Conservation (phyloP, 2,888 invertebrate species). For the Drosophila hamatofila region DNA sequence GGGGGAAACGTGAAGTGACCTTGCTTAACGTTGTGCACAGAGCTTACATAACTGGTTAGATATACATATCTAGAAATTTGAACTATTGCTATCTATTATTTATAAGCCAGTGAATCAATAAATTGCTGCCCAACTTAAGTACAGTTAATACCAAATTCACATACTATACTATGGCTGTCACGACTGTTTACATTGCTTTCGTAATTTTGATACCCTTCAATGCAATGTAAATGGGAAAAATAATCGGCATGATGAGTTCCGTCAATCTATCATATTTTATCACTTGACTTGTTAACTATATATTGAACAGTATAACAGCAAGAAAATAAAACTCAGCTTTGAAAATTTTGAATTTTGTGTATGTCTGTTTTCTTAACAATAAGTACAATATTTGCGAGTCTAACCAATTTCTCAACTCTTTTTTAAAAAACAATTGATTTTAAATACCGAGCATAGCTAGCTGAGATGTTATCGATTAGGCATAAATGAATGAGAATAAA, state of each 20-base stretch:
- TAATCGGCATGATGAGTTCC: neutral
- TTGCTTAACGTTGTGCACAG: conserved; percentile 6
- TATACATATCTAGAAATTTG: neutral
- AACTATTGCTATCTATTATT: conserved; percentile 10
- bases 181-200: neutral
- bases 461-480: too few relatives aligned
- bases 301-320: neutral
- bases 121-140: neutral
- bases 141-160: neutral
- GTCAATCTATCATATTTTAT: neutral
- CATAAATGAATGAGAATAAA: neutral
- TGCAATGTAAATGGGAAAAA: neutral
- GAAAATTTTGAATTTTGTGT: neutral
- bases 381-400: too few relatives aligned
- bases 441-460: too few relatives aligned
- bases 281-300: neutral
- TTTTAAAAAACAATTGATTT: too few relatives aligned
- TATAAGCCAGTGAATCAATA: conserved; percentile 1
- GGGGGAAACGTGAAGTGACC: conserved; percentile 4
- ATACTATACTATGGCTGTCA: neutral
- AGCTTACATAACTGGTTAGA: neutral
- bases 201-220: neutral
- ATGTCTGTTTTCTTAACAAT: too few relatives aligned
- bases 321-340: neutral
- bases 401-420: too few relatives aligned